Base-by-base conservation (phyloP, 2,888 invertebrate genomes). In the Nomada hirtipes region DNA sequence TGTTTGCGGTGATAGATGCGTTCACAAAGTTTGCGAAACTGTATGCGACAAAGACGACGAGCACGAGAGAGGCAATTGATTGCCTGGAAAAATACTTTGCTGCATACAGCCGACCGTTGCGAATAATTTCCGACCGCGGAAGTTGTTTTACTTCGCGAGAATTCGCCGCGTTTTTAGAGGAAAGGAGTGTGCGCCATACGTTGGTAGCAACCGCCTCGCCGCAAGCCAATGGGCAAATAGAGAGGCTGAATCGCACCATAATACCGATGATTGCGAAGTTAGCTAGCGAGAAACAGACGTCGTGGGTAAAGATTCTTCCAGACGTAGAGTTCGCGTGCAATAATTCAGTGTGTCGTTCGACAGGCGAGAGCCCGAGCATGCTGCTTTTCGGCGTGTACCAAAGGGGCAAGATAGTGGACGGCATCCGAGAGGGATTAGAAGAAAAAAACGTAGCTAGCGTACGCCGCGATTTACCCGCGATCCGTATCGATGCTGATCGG, bases 101-200 rank as follows among this genome's bases (percentile, higher is more conserved):
- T 0, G 57, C 47, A 42, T 90, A 88, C 57, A 87, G 85, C 53
- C 74, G 79, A 26, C 89, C 91, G 0, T 47, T 47, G 13, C 44
- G 69, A 13, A 71, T 91, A 2, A 82, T 90, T 18, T 83, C 88
- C 0, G 91, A 92, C 59, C 15, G 91, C 50, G 91, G 92, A 4
- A 87, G 84, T 15, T 85, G 86, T 57, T 91, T 92, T 74, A 91
- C 90, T 1, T 89, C 89, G 0, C 60, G 67, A 2, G 71, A 76
- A n/a, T 92, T 91, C 65, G 80, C 84, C 36, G 79, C 87, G 0
- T 91, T 89, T 69, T 1, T 89, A 3, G 29, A 75, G 0, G 76
- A 79, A 0, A 55, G 74, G 0, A 13, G 76, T 65, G 15, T 74
- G 7, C 20, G 20, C 0, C 65, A 74, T 20, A 9, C 65, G 15